Base-by-base conservation (phyloP, 2,888 invertebrate species). In the Cheilosia vernalis region DNA sequence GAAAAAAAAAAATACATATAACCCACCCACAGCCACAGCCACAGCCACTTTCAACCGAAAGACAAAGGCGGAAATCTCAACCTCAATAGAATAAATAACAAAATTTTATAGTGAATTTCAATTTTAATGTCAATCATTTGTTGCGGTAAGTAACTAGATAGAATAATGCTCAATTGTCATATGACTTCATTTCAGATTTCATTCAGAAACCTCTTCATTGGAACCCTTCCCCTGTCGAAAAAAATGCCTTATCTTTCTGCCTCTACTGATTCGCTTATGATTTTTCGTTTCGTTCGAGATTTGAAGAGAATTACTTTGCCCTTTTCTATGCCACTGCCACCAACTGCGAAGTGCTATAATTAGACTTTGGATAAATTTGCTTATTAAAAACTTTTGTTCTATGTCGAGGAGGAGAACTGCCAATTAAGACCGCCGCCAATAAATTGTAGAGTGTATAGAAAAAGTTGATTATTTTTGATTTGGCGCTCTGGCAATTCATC, bases 121-220 rank as follows among this genome's bases (percentile, higher is more conserved):
- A 74, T 69, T 67, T 84, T 69, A 74, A 84, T 84, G 84, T 76
- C 80, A 63, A 80, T 80, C 74, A 74, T 74, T 80, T 76, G 69
- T 64, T 80, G 64, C 74, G 84, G 84, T 84, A 80, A 84, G 84
- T 84, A 58, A 47, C 21, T 42, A 37, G 10, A 9, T 58, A n/a
- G 30, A 1, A 40, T 10, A 47, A 24, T 17, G 7, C 21, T 9
- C n/a, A 58, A 10, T 19, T 30, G 37, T 72, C 33, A 55, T 56
- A 78, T 73, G 7, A 63, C 40, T 40, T 74, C 84, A 84, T 84
- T 80, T 74, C 47, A 53, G 24, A 63, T 70, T 55, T 78, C 78
- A 78, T 78, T 78, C 78, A 70, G 63, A 53, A 60, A 44, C 27
- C 4, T 13, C 47, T 49, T 33, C 21, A 47, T 40, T 21, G n/a